A percentile compares a stretch with the other conserved stretches of the same genome.
Evolutionary conservation across 1,140 invertebrate genomes (phyloP).

Genomic region (Trachymyrmex cornetzi): DNA sequence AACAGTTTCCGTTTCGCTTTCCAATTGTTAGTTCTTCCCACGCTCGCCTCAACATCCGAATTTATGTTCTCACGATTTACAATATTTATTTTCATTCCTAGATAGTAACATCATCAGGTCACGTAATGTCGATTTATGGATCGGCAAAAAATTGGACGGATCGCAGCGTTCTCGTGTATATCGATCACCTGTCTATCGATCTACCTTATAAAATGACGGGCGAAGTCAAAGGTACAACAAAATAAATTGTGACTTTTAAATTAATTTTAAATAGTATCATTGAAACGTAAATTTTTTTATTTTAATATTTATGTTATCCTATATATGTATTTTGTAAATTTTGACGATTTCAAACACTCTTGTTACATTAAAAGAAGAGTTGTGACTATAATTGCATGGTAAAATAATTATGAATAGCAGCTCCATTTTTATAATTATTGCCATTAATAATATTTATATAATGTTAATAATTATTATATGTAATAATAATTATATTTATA

Average conservation of each 20-base stretch:
- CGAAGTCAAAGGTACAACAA: background rate
- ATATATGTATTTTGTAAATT: background rate
- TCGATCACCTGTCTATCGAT: background rate
- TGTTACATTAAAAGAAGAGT: too few relatives aligned
- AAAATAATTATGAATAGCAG: too few relatives aligned
- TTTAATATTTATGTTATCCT: background rate
- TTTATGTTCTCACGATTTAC: conserved; percentile 21
- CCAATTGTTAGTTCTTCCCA: background rate
- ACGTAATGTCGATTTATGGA: conserved; percentile 12
- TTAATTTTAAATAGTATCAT: background rate
- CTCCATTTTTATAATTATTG: too few relatives aligned
- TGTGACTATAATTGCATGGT: too few relatives aligned
- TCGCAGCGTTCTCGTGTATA: background rate
- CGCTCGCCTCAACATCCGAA: background rate
- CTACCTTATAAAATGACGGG: background rate
- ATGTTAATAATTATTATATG: too few relatives aligned
- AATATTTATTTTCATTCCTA: conserved; percentile 3
- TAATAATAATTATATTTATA: too few relatives aligned
- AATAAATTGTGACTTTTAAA: background rate
- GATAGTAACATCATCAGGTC: background rate
- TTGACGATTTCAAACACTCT: background rate
- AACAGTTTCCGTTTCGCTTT: background rate
- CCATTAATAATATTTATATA: too few relatives aligned
- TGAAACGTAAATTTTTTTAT: background rate
- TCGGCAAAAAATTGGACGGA: background rate